phyloP scores from a whole-genome alignment of 1,140 invertebrate species.

The Caenorhabditis briggsae region DNA sequence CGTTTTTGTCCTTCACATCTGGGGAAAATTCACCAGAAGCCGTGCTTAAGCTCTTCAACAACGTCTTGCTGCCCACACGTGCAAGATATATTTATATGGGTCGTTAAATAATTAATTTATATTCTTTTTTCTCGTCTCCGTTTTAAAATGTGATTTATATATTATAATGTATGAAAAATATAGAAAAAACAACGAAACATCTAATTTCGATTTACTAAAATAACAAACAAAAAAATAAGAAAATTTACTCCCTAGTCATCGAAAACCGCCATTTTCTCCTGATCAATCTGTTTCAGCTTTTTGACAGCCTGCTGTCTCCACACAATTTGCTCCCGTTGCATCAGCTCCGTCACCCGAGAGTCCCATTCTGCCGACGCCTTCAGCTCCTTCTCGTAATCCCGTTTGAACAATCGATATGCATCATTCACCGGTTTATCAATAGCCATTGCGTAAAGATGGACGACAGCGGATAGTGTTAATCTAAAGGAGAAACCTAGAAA shows the following conservation, averaged over 20 bases:
- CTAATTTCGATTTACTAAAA: no score
- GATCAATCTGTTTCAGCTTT: conserved; percentile 52
- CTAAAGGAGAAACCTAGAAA: background rate
- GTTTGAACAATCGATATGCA: conserved; percentile 59
- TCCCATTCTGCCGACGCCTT: conserved; percentile 51
- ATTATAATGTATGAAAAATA: background rate
- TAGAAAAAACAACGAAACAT: background rate
- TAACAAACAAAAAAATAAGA: background rate
- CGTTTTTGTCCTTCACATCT: conserved; percentile 99
- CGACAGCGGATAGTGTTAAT: conserved; percentile 49
- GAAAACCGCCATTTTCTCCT: conserved; percentile 24
- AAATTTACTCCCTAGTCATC: conserved; percentile 42
- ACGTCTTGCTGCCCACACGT: background rate
- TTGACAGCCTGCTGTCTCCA: conserved; percentile 58
- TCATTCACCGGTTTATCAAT: conserved; percentile 58
- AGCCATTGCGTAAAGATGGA: conserved; percentile 55
- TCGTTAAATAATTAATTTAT: background rate
- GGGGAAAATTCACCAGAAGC: conserved; percentile 93
- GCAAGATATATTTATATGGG: conserved; percentile 8
- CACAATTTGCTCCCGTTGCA: conserved; percentile 45
- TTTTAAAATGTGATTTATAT: conserved; percentile 13
- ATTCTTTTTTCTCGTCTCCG: background rate
- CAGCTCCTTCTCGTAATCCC: conserved; percentile 60
- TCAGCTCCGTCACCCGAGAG: conserved; percentile 45
- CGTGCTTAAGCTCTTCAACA: conserved; percentile 44